Evolutionary conservation across 1,140 invertebrate genomes (phyloP).

Genomic region (Solenopsis fugax): DNA sequence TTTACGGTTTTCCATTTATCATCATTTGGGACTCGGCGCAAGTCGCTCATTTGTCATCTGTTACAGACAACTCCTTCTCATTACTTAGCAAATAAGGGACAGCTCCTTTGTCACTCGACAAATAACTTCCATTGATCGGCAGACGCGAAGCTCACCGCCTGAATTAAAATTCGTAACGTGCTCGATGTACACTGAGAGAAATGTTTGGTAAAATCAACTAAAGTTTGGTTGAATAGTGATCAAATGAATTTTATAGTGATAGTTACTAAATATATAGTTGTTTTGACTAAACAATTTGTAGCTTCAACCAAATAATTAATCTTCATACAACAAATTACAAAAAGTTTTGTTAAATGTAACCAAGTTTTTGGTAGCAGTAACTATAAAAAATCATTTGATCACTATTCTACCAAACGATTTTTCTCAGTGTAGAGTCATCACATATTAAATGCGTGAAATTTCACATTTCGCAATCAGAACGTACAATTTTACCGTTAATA

Average conservation of each 20-base stretch:
- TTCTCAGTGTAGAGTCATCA: neutral
- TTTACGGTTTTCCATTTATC: slow-evolving; percentile 30
- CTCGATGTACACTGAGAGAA: no score
- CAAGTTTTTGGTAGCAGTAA: no score
- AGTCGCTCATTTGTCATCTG: slow-evolving; percentile 4
- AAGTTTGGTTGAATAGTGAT: no score
- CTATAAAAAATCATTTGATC: no score
- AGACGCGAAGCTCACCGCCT: neutral
- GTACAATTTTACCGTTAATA: slow-evolving; percentile 24
- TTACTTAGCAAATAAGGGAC: neutral
- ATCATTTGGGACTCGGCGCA: neutral
- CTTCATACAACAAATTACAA: no score
- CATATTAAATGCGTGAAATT: neutral
- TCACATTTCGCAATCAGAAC: neutral
- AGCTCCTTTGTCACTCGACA: neutral
- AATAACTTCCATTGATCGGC: neutral
- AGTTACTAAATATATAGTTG: no score
- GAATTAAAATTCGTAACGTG: neutral
- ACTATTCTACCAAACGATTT: no score
- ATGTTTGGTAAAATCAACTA: no score
- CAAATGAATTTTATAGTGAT: no score
- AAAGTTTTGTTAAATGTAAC: no score
- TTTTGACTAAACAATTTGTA: no score
- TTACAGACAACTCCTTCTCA: neutral
- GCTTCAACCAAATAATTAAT: no score